A percentile compares a stretch with the other conserved stretches of the same genome.
phyloP scores from a whole-genome alignment of 2,888 invertebrate species.

The Melanargia galathea region DNA sequence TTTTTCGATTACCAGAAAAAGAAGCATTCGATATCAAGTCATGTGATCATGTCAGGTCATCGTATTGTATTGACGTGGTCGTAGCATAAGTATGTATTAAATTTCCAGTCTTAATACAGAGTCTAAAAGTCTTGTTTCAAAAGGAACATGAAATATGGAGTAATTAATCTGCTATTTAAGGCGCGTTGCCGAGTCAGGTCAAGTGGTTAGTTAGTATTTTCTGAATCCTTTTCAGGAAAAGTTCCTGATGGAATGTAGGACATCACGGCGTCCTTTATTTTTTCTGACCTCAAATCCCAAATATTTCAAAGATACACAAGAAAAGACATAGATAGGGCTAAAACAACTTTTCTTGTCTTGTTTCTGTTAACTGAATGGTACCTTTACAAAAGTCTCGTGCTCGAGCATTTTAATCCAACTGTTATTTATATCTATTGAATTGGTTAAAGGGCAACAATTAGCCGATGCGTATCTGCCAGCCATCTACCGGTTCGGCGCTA shows the following conservation, averaged over 20 bases:
- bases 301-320: not conserved
- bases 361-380: not conserved
- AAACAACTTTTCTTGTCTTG: not conserved
- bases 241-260: not conserved
- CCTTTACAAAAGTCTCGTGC: slow-evolving; percentile 13
- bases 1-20: too few relatives aligned
- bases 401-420: slow-evolving; percentile 27
- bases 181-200: not conserved
- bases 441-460: slow-evolving; percentile 67
- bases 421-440: slow-evolving; percentile 55
- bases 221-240: slow-evolving; percentile 1
- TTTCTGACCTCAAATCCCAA: not conserved
- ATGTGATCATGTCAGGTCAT: too few relatives aligned
- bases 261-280: not conserved
- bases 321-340: not conserved
- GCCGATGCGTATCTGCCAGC: slow-evolving; percentile 54
- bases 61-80: too few relatives aligned
- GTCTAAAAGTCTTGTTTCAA: too few relatives aligned
- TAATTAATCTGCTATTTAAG: not conserved
- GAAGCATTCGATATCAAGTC: too few relatives aligned
- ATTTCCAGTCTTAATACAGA: too few relatives aligned
- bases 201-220: not conserved
- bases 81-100: too few relatives aligned
- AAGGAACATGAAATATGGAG: not conserved
- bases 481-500: slow-evolving; percentile 39